Conservation (phyloP, 2,113 vertebrate species). For the Otis tarda region DNA sequence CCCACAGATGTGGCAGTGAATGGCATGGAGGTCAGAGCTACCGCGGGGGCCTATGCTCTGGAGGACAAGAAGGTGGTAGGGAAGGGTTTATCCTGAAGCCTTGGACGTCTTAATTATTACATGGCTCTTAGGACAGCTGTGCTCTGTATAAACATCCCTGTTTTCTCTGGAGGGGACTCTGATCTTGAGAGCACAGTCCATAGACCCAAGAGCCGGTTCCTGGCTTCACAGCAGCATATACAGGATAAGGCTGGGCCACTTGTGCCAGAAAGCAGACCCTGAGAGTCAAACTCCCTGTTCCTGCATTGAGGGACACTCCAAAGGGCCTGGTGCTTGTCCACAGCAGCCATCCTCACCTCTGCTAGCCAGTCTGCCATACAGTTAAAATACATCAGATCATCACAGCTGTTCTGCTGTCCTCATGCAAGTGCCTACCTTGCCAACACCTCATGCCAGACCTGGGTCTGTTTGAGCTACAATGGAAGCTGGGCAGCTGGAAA, state of each 20-base stretch:
- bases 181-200: not conserved
- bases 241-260: not conserved
- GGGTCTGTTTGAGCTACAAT: not conserved
- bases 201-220: not conserved
- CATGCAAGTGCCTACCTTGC: too few species aligned
- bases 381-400: not conserved
- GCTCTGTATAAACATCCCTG: slow-evolving; percentile 13
- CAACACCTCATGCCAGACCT: fast-evolving
- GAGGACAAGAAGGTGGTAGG: slow-evolving; percentile 4
- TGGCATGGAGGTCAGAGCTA: slow-evolving; percentile 60
- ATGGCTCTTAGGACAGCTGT: slow-evolving; percentile 19
- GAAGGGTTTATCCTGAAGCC: slow-evolving; percentile 26
- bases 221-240: not conserved
- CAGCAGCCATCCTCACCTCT: not conserved
- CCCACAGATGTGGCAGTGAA: slow-evolving; percentile 68
- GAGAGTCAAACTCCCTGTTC: not conserved
- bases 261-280: not conserved
- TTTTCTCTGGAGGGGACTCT: not conserved
- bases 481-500: not conserved
- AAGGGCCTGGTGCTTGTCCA: not conserved
- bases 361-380: too few species aligned
- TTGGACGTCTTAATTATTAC: slow-evolving; percentile 36
- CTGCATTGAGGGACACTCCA: too few species aligned
- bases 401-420: not conserved
- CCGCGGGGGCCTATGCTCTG: slow-evolving; percentile 17